Evolutionary conservation across 2,888 invertebrate genomes (phyloP).

Genomic region (Erpobdella octoculata): DNA sequence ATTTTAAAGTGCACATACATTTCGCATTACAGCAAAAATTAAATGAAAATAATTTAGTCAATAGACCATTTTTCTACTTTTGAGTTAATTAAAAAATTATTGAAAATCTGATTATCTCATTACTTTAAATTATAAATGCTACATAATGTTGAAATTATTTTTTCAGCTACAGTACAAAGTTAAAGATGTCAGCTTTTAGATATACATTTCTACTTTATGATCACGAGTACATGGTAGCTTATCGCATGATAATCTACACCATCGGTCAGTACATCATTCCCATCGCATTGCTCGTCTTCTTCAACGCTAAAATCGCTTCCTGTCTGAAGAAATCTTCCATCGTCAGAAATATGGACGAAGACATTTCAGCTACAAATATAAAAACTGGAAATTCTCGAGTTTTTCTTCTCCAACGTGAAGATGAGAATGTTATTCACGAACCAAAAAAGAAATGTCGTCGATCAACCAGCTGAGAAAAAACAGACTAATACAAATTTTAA

Average conservation of each 20-base stretch:
- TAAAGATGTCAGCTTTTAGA: too few species aligned
- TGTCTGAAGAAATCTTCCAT: not conserved
- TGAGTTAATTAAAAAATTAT: too few species aligned
- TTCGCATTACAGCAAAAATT: too few species aligned
- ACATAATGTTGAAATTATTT: too few species aligned
- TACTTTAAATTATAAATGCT: too few species aligned
- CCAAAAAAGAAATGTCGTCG: not conserved
- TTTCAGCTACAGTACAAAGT: too few species aligned
- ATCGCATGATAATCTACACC: constrained; percentile 29
- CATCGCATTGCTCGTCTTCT: constrained; percentile 25
- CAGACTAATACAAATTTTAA: not conserved
- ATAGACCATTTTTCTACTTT: too few species aligned
- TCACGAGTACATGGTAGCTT: constrained; percentile 21
- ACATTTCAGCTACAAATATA: not conserved
- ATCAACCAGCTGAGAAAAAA: not conserved
- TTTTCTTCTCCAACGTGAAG: too few species aligned
- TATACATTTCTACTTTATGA: too few species aligned
- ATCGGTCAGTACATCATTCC: constrained; percentile 30
- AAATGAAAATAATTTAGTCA: too few species aligned
- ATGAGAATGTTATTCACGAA: not conserved
- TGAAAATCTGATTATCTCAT: too few species aligned
- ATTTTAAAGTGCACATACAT: too few species aligned
- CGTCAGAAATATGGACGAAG: not conserved
- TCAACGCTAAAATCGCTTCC: constrained; percentile 23
- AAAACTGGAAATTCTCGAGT: not conserved